phyloP scores from a whole-genome alignment of 2,888 invertebrate species.

The Metalampra italica region DNA sequence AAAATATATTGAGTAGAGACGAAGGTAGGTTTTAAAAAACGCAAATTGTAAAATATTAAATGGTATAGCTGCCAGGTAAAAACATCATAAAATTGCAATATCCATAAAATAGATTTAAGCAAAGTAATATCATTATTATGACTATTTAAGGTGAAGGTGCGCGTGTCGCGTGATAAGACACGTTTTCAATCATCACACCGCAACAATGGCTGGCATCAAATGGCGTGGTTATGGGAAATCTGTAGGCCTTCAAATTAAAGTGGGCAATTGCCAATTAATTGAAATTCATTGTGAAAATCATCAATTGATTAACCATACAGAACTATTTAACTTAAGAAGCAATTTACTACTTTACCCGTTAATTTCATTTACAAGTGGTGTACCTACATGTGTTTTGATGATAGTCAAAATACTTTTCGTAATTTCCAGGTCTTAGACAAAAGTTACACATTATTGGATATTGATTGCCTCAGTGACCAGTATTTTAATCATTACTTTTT shows the following conservation, averaged over 20 bases:
- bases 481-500: too few relatives aligned
- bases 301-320: too few relatives aligned
- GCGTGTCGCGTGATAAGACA: conserved; percentile 66
- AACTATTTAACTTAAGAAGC: too few relatives aligned
- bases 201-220: conserved; percentile 37
- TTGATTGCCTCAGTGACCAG: too few relatives aligned
- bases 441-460: too few relatives aligned
- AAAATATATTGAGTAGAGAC: too few relatives aligned
- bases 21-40: too few relatives aligned
- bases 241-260: conserved; percentile 5
- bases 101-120: conserved; percentile 7
- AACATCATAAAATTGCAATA: background rate
- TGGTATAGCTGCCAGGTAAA: background rate
- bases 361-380: background rate
- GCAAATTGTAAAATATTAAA: background rate
- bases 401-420: too few relatives aligned
- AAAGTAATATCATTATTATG: conserved; percentile 25
- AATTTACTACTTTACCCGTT: background rate
- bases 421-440: too few relatives aligned
- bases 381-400: too few relatives aligned
- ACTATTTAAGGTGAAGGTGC: conserved; percentile 36
- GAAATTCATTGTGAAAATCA: too few relatives aligned
- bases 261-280: conserved; percentile 3
- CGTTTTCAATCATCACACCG: conserved; percentile 70
- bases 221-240: conserved; percentile 41